Base-by-base conservation (phyloP, 2,113 vertebrate species). In the Tychaedon coryphoeus region DNA sequence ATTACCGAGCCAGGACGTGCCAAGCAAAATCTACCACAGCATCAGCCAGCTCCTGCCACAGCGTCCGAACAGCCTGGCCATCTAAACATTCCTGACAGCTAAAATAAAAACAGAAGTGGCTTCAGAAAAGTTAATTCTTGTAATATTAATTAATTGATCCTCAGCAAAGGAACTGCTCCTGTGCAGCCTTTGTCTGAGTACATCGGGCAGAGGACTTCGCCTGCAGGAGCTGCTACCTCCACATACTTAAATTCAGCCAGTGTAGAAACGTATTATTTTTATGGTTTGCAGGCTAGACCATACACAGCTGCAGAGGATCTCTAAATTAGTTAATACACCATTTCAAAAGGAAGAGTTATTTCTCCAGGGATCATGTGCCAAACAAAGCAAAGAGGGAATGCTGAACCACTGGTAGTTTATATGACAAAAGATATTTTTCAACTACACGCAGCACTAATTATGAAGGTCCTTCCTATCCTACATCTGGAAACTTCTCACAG, bases 291-390 rank as follows among this genome's bases (percentile, higher is more conserved):
- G 94, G 87, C 65, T 15, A 64, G 76, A 77, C 43, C 71, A 80
- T 75, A 83, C 42, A 74, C 87, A 95, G 94, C 91, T 95, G 91
- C 5, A 1, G 58, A 94, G 58, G 40, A 73, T 86, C 87, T 85
- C 82, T 85, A 85, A 92, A 95, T 93, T 82, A 91, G 86, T 92
- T 93, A 95, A 83, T n/a, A 91, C 20, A 66, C 81, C 17, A 1
- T 87, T 93, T 95, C 93, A 94, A 92, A 96, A 94, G 90, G 83
- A 92, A 92, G 76, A 90, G 57, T 91, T 95, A 92, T 95, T 94
- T 95, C 94, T 91, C 92, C 70, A 79, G 93, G 83, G 92, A 93
- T 47, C 60, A 42, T 19, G 50, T 50, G 70, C 80, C 76, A 92
- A 94, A 87, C 85, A 94, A 90, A 97, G 86, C 6, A 1, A 83